phyloP scores from a whole-genome alignment of 2,113 vertebrate genomes.

The Murina feae region DNA sequence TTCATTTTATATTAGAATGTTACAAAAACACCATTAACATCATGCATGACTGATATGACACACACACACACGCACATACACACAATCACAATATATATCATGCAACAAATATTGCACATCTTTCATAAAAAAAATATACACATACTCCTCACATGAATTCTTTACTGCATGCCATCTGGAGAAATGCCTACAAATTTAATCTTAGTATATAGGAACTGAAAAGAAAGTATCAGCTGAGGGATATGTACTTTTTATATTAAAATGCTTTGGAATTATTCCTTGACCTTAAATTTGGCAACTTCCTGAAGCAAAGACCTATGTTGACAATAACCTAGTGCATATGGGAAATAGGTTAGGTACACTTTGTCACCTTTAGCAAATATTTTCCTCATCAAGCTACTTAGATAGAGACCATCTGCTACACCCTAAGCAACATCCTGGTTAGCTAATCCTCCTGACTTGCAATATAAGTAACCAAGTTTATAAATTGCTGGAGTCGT shows the following conservation, averaged over 20 bases:
- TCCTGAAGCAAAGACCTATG: not conserved
- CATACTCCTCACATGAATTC: not conserved
- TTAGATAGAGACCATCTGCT: slow-evolving; percentile 35
- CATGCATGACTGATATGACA: not conserved
- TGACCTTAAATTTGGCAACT: slow-evolving; percentile 26
- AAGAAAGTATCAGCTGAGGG: not conserved
- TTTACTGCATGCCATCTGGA: not conserved
- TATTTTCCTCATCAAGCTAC: not conserved
- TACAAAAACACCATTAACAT: not conserved
- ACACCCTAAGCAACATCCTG: not conserved
- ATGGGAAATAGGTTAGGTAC: slow-evolving; percentile 8
- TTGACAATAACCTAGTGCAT: not conserved
- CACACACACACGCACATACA: not conserved
- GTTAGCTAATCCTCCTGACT: not conserved
- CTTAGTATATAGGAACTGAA: not conserved
- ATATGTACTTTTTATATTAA: slow-evolving; percentile 28
- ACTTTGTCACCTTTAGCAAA: slow-evolving; percentile 50
- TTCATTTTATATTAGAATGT: slow-evolving; percentile 6
- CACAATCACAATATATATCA: not conserved
- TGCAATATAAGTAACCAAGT: not conserved
- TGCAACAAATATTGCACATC: not conserved
- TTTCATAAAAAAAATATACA: not conserved
- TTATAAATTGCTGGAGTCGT: not conserved
- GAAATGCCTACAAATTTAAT: slow-evolving; percentile 18
- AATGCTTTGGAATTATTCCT: slow-evolving; percentile 42